A percentile compares a stretch with the other conserved stretches of the same genome.
phyloP scores from a whole-genome alignment of 2,113 vertebrate species.

The Anas platyrhynchos region DNA sequence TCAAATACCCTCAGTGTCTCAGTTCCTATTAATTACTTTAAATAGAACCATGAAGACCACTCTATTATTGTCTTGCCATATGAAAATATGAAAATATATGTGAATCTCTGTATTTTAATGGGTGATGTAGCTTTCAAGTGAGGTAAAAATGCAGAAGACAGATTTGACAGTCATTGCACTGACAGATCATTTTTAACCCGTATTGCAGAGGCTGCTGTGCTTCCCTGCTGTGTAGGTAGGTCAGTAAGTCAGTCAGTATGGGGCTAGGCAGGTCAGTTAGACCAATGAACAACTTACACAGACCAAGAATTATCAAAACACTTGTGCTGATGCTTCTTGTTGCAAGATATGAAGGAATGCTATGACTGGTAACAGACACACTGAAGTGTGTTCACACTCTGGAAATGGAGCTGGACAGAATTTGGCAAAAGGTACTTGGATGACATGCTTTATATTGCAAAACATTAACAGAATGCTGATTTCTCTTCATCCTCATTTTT shows the following conservation, averaged over 20 bases:
- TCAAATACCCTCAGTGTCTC: background rate
- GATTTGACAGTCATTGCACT: background rate
- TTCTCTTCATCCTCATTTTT: background rate
- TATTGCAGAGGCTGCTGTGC: background rate
- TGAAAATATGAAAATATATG: background rate
- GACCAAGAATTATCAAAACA: background rate
- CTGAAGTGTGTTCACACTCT: rapidly evolving
- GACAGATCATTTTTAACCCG: background rate
- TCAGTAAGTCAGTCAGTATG: background rate
- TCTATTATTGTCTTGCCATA: background rate
- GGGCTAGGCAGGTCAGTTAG: background rate
- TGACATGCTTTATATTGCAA: background rate
- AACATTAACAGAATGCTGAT: background rate
- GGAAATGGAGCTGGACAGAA: background rate
- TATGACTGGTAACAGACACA: background rate
- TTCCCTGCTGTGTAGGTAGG: background rate
- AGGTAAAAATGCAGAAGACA: background rate
- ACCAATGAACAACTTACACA: background rate
- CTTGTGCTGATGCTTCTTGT: background rate
- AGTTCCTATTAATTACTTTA: background rate
- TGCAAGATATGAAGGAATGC: background rate
- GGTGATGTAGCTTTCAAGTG: background rate
- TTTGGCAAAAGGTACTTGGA: background rate
- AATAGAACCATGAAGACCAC: background rate
- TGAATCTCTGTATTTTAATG: background rate